These are phyloP conservation scores for Oplegnathus fasciatus DNA, from an alignment of 2,113 vertebrate genomes.

Conservation along the genomic window DNA sequence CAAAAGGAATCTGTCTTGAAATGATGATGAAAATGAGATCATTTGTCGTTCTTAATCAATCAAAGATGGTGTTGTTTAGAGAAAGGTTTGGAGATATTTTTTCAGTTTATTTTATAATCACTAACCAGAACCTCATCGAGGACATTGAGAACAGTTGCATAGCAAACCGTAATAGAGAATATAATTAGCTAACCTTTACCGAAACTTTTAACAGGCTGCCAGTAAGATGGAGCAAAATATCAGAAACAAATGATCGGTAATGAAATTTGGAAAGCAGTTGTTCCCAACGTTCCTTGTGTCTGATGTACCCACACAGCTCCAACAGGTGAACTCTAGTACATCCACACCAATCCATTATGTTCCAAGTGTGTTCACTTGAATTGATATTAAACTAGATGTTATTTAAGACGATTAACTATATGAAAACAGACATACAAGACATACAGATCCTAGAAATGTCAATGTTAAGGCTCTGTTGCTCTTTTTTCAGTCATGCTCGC, in stretches of 20 bases:
- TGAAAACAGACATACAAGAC: no score
- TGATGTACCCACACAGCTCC: neutral
- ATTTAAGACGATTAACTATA: no score
- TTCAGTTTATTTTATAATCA: neutral
- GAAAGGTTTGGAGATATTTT: neutral
- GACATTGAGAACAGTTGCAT: neutral
- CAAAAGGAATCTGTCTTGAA: conserved; percentile 3
- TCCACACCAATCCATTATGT: neutral
- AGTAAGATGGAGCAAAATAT: neutral
- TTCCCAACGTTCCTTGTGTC: neutral
- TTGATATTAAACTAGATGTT: neutral
- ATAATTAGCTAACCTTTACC: neutral
- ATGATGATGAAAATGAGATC: conserved; percentile 20
- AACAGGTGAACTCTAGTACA: neutral
- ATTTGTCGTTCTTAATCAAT: conserved; percentile 20
- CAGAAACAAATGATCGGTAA: neutral
- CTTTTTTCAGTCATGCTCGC: no score
- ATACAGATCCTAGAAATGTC: neutral
- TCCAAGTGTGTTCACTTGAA: neutral
- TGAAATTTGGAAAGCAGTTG: neutral
- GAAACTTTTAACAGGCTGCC: neutral
- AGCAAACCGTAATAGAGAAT: neutral
- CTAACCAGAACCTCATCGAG: neutral
- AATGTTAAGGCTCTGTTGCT: neutral
- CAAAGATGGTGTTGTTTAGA: neutral